Evolutionary conservation across 2,888 invertebrate species (phyloP), one percentile per base, ranked within the genome.

Genomic region (Noctua janthina): DNA sequence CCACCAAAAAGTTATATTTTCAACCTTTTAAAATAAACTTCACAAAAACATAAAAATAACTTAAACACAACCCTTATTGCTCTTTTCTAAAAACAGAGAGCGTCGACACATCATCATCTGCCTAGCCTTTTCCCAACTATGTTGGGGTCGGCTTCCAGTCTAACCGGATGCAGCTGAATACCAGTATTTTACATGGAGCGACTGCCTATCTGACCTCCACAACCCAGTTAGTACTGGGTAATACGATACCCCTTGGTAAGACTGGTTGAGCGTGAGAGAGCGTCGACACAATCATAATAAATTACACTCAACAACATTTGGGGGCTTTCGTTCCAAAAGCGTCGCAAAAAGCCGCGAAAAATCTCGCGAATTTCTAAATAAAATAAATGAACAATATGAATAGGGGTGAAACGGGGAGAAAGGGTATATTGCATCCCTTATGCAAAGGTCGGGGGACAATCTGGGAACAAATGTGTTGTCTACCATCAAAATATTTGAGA

Each of bases 371-470:
- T 84, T 87, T 86, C 78, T 72, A 81, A 82, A 90, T 82, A 87
- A 86, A 88, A 89, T 81, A 84, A 89, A 84, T 79, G 85, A 80
- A 85, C 83, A 84, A 83, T 79, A 82, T 80, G 69, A 81, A 79
- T 56, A 64, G 76, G 78, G 56, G 69, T 20, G 54, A 70, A 74
- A 67, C 43, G 7, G 35, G 39, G 51, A 54, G 23, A 49, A 66
- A 70, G 69, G 78, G 69, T 88, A 78, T 87, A 89, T 88, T 86
- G 83, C 84, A 88, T 86, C 72, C 82, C 79, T 81, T 85, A 88
- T 81, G 84, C 83, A 82, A 83, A 88, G 79, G 76, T 71, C 51
- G 49, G 35, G 35, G 66, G 43, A 86, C 80, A 80, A 83, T 81
- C 62, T 20, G 20, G 23, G 43, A 74, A 81, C 73, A 81, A 85